phyloP scores from a whole-genome alignment of 2,888 invertebrate species.

The Altica lythri region DNA sequence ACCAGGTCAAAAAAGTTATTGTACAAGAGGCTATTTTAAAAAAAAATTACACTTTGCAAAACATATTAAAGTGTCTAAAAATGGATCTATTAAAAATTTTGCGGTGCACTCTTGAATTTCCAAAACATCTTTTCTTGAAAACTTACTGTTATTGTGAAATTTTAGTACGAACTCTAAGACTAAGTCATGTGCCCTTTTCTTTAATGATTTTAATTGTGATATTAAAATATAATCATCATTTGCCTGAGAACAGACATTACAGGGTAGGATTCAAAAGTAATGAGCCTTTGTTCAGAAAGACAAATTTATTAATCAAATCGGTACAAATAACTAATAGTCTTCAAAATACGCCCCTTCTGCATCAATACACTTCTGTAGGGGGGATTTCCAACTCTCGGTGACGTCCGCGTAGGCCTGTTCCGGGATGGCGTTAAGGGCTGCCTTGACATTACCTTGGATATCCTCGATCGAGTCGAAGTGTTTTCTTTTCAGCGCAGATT shows the following conservation, averaged over 20 bases:
- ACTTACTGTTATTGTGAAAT: constrained; percentile 18
- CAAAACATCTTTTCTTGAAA: constrained; percentile 18
- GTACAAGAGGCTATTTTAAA: background rate
- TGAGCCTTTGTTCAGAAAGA: no score
- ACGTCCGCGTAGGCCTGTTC: no score
- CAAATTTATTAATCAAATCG: no score
- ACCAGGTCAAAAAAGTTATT: background rate
- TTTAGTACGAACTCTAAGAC: constrained; percentile 3
- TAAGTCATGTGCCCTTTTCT: background rate
- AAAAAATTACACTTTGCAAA: background rate
- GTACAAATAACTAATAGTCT: no score
- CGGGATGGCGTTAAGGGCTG: no score
- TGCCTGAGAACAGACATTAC: background rate
- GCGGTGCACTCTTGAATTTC: constrained; percentile 8
- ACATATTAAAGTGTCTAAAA: background rate
- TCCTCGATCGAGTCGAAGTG: no score
- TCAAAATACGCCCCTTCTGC: no score
- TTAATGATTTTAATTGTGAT: background rate
- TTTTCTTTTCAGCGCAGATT: no score
- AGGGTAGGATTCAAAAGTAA: no score
- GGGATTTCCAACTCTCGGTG: no score
- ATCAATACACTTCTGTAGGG: no score
- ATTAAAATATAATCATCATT: background rate
- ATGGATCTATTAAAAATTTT: background rate
- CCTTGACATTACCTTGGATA: no score